Evolutionary conservation across 2,888 invertebrate genomes (phyloP).

Genomic region (Sesia bembeciformis): DNA sequence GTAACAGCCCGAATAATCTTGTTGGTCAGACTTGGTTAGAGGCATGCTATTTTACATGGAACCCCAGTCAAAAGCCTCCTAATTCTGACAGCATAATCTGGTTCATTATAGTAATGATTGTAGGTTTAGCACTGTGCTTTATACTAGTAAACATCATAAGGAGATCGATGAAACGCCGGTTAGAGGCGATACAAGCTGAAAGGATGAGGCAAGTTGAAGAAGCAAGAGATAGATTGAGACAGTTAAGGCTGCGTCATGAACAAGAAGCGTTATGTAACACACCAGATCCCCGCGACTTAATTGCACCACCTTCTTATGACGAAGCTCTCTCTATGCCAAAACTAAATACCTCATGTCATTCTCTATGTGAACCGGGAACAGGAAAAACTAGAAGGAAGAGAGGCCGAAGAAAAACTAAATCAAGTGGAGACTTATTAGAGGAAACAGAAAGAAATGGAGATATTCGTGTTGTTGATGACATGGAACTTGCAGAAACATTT

Average conservation of each 20-base stretch:
- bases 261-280: constrained; percentile 75
- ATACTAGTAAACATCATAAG: constrained; percentile 70
- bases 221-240: constrained; percentile 72
- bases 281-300: constrained; percentile 79
- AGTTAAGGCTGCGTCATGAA: constrained; percentile 64
- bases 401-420: constrained; percentile 65
- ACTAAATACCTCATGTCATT: constrained; percentile 75
- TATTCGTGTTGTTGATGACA: constrained; percentile 39
- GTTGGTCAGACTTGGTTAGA: constrained; percentile 80
- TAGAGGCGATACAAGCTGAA: constrained; percentile 64
- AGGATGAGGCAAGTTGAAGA: constrained; percentile 72
- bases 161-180: constrained; percentile 70
- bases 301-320: constrained; percentile 83
- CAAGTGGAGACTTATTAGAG: constrained; percentile 63
- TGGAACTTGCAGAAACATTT: constrained; percentile 37
- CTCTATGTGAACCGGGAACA: constrained; percentile 60
- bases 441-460: constrained; percentile 62
- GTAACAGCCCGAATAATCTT: constrained; percentile 77
- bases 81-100: constrained; percentile 72
- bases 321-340: constrained; percentile 85
- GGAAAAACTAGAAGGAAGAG: constrained; percentile 52
- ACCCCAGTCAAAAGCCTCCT: constrained; percentile 44
- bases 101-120: constrained; percentile 71
- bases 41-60: constrained; percentile 79
- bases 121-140: constrained; percentile 68